Evolutionary conservation across 1,140 invertebrate genomes (phyloP), one percentile per base, ranked within the genome.

Genomic region (Leptinotarsa defecta): DNA sequence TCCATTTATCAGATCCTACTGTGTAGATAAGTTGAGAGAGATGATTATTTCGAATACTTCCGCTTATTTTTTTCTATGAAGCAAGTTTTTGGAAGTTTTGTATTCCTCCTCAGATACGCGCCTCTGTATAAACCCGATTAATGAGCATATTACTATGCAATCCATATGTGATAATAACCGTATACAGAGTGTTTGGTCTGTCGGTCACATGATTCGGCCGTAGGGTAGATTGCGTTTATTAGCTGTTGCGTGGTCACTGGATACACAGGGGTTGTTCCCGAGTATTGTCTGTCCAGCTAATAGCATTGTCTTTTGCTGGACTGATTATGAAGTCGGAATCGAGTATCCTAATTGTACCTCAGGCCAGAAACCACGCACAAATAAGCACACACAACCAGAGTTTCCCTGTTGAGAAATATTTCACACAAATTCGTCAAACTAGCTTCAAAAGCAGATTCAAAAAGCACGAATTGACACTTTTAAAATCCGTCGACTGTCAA

Each of bases 141-240:
- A 49, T 19, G 52, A 57, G n/a, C 52, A 57, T 15, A 43, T 43
- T 43, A 43, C 34, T 11, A 43, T 43, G 57, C 71, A 73, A 73
- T 73, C 27, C 71, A 62, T 73, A 68, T 74, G 48, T 74, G 73
- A 69, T 70, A 74, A 74, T 74, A 69, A 74, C 48, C 73, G 73
- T 74, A 74, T 68, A 74, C 49, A 69, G 67, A 69, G 67, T 74
- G 73, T 68, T 68, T 74, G 73, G 65, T 69, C 73, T 64, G 64
- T 24, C 69, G 73, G 65, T 22, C 73, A 69, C 67, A 57, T 48
- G 22, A 43, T 43, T 48, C 68, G 71, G 61, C 52, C 52, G 52
- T 17, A 4, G 52, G 52, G 52, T 19, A 19, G 52, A 15, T 15
- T 17, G 52, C 52, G 52, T 57, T 65, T 65, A 65, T 65, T 65